Conservation (phyloP, 1,140 invertebrate species). For the Grapholita molesta region DNA sequence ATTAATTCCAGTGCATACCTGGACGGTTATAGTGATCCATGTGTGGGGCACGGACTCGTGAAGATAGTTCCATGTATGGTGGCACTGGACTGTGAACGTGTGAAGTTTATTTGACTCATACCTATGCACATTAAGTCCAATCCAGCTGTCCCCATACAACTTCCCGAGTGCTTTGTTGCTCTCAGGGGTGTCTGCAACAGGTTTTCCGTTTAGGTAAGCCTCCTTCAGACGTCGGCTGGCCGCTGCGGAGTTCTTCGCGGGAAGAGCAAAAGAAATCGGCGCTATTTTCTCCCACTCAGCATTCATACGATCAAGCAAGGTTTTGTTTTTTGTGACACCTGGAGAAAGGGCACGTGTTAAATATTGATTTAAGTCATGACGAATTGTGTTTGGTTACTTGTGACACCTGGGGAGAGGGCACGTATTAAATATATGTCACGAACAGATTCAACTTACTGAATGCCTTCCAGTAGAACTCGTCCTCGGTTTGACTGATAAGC, state of each 20-base stretch:
- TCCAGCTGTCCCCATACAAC: conserved; percentile 55
- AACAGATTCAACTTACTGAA: conserved; percentile 76
- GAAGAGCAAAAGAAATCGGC: conserved; percentile 53
- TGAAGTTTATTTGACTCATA: conserved; percentile 16
- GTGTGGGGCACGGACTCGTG: no score
- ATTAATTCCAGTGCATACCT: no score
- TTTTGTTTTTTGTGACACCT: conserved; percentile 52
- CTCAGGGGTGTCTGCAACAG: conserved; percentile 35
- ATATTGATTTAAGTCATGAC: neutral
- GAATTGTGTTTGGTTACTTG: no score
- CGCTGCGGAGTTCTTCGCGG: conserved; percentile 26
- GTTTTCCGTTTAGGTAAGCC: conserved; percentile 40
- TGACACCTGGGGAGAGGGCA: no score
- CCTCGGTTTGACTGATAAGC: conserved; percentile 81
- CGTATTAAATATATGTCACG: no score
- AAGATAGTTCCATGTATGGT: no score
- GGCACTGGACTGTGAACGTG: no score
- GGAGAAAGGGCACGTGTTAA: neutral
- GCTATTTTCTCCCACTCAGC: conserved; percentile 55
- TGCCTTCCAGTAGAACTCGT: conserved; percentile 82
- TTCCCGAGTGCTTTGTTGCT: conserved; percentile 38
- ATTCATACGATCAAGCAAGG: conserved; percentile 45
- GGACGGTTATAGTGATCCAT: no score
- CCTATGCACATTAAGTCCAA: conserved; percentile 51
- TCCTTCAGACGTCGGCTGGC: conserved; percentile 27